phyloP scores from a whole-genome alignment of 2,888 invertebrate genomes.

The Drosophila putrida region DNA sequence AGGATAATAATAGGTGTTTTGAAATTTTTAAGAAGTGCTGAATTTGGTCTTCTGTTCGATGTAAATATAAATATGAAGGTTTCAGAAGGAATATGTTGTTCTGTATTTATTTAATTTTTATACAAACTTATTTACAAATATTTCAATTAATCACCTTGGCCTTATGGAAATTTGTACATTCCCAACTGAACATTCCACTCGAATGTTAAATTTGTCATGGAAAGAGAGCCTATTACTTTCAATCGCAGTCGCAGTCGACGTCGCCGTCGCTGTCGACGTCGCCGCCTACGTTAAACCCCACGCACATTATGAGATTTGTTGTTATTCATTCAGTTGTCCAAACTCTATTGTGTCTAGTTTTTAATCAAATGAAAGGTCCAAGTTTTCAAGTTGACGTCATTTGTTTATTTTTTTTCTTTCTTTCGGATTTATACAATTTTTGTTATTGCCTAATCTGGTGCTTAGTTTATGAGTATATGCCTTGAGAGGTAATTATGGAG shows the following conservation, averaged over 20 bases:
- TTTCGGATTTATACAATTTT: conserved; percentile 13
- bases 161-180: no score
- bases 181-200: no score
- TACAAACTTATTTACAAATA: no score
- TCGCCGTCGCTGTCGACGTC: not conserved
- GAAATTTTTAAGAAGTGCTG: no score
- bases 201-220: no score
- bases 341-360: conserved; percentile 45
- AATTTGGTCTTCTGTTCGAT: no score
- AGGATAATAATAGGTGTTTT: no score
- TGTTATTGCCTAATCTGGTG: conserved; percentile 54
- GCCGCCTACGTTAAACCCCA: conserved; percentile 28
- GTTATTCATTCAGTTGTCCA: conserved; percentile 24
- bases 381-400: conserved; percentile 57
- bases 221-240: no score
- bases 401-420: conserved; percentile 27
- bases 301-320: conserved; percentile 33
- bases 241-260: not conserved
- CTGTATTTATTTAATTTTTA: no score
- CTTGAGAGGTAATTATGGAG: conserved; percentile 52
- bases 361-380: conserved; percentile 37
- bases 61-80: no score
- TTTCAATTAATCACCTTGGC: no score
- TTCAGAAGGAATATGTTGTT: no score
- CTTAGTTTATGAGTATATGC: conserved; percentile 52